A percentile compares a stretch with the other conserved stretches of the same genome.
phyloP scores from a whole-genome alignment of 2,797 vertebrate genomes.

The Brotula barbata region DNA sequence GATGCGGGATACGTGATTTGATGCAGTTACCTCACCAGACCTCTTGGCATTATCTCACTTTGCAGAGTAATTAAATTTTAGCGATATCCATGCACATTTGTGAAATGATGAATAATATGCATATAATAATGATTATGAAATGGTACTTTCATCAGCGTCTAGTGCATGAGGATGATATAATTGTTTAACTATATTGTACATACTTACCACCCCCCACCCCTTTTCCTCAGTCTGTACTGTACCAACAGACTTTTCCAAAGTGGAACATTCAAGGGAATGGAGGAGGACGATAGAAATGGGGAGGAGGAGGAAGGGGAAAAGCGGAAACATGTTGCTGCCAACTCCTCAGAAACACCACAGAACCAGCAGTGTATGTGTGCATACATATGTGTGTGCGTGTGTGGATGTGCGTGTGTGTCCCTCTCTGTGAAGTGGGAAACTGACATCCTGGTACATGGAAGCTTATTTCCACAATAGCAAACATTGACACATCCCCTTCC shows the following conservation, averaged over 20 bases:
- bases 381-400: neutral
- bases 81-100: too few species aligned
- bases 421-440: conserved; percentile 33
- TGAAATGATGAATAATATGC: neutral
- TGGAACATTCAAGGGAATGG: conserved; percentile 38
- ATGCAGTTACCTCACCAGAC: neutral
- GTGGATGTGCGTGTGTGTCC: neutral
- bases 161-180: neutral
- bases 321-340: conserved; percentile 37
- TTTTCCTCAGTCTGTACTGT: neutral
- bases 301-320: conserved; percentile 2
- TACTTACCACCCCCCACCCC: too few species aligned
- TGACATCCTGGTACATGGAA: conserved; percentile 43
- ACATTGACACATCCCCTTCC: conserved; percentile 30
- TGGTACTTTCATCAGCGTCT: neutral
- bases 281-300: conserved; percentile 15
- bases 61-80: too few species aligned
- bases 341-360: conserved; percentile 40
- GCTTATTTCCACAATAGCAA: conserved; percentile 52
- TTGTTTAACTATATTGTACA: neutral
- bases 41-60: too few species aligned
- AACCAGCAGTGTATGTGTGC: neutral
- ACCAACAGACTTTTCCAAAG: conserved; percentile 36
- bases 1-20: neutral
- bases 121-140: neutral